Evolutionary conservation across 2,113 vertebrate species (phyloP), one percentile per base, ranked within the genome.

Genomic region (Muntiacus reevesi): DNA sequence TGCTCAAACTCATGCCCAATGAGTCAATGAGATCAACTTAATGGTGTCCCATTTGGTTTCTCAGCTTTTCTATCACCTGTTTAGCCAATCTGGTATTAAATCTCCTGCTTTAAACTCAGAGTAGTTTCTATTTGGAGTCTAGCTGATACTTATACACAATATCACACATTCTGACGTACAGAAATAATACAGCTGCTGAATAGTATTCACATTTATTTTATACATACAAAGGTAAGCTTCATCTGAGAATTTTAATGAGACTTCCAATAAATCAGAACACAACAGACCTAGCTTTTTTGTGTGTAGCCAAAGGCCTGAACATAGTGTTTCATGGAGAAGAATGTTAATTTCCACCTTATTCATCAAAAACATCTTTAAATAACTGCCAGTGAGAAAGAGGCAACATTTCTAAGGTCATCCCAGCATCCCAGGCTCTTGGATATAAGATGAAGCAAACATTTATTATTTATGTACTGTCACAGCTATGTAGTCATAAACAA

Each of bases 381-480:
- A 96, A 91, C n/a, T 94, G 59, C 2, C 76, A 93, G 30, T 6
- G 78, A 95, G 54, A 90, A 89, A 85, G 27, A 89, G 84, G 47
- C 16, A 36, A 47, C n/a, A 62, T 91, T 96, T 95, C 78, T 90
- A 78, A 92, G 82, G 94, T 64, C 74, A 96, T 43, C 13, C 33
- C 40, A 89, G 85, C 52, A 95, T 88, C 60, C n/a, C 45, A 78
- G 43, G 43, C 60, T 82, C 54, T 62, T 93, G 95, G 28, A 60
- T 83, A 86, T 47, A 98, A 92, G 85, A 95, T 40, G 87, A 97
- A 95, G 62, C 6, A 67, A 64, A 59, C 0, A 2, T 94, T 62
- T 91, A 97, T 98, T 91, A 97, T 98, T 94, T 97, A 97, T 93
- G 30, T 57, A 28, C 81, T 87, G 33, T 91, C 94, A 94, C 52